These are phyloP conservation scores for Molossus alvarezi DNA, from an alignment of 2,797 vertebrate species.

Conservation along the genomic window DNA sequence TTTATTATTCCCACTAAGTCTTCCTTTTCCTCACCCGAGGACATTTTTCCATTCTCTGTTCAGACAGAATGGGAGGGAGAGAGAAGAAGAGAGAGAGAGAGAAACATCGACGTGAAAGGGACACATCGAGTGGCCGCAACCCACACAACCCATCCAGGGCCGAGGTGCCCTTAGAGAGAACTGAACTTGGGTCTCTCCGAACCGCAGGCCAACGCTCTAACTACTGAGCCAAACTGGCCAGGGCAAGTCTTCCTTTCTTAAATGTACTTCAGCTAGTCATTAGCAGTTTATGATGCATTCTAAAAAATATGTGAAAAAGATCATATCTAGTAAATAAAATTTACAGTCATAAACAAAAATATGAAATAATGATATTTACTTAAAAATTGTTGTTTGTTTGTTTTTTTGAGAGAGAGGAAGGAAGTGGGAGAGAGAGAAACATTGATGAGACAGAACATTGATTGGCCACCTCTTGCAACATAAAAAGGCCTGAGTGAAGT, in stretches of 20 bases:
- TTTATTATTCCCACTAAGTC: neutral
- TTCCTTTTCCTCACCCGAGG: neutral
- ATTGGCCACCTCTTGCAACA: neutral
- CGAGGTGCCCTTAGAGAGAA: too few species aligned
- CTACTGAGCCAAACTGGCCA: too few species aligned
- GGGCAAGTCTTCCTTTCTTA: slow-evolving; percentile 9
- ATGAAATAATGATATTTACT: neutral
- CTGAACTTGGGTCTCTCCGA: too few species aligned
- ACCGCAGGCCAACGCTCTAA: too few species aligned
- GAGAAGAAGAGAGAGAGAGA: too few species aligned
- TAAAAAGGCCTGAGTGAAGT: neutral
- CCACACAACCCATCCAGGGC: too few species aligned
- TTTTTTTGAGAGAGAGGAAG: slow-evolving; percentile 25
- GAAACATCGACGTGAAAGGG: too few species aligned
- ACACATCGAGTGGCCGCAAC: too few species aligned
- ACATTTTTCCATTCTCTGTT: too few species aligned
- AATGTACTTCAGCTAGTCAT: neutral
- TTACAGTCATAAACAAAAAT: slow-evolving; percentile 5
- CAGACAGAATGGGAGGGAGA: too few species aligned
- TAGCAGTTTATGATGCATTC: slow-evolving; percentile 5
- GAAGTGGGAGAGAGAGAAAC: neutral
- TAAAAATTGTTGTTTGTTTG: too few species aligned
- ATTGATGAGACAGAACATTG: neutral
- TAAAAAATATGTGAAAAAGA: slow-evolving; percentile 47
- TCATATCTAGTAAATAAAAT: slow-evolving; percentile 5